Base-by-base conservation (phyloP, 2,113 vertebrate genomes). In the Pseudopipra pipra region DNA sequence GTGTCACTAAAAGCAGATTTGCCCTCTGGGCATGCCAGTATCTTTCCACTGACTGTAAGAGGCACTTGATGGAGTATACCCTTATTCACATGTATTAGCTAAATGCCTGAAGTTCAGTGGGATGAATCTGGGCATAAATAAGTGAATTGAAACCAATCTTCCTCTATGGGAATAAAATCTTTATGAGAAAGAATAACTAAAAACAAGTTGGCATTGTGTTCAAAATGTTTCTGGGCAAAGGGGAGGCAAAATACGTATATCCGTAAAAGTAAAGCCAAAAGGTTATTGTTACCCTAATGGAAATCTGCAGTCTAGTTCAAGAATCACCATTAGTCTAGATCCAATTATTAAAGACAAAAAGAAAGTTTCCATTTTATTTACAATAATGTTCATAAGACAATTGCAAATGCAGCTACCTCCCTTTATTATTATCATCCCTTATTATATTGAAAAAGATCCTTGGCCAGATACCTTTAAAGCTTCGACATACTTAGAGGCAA, bases 151-250 rank as follows among this genome's bases (percentile, higher is more conserved):
- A 90, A 71, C 31, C 24, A 87, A 51, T 52, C 18, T 66, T 78
- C 4, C 15, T 41, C 9, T 52, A 15, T 30, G 18, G 63, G 44
- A 77, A 27, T 7, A 61, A 93, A 65, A 3, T 3, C 33, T 54
- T 76, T 47, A 5, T 43, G 7, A 21, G n/a, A 74, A 93, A 77
- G 4, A 74, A 37, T 41, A 79, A 59, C 37, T 44, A 43, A 43
- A 81, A 74, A 0, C 25, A 61, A 56, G 4, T 66, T 70, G 65
- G 1, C 0, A 0, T 43, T 43, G 51, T 30, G 3, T 4, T 90
- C 21, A 87, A 72, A 73, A 71, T 56, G 9, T 52, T 79, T 59
- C 14, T 47, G 15, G 8, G 1, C 13, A 74, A 93, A 87, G 15
- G 59, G 6, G 10, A 87, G 73, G 5, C 1, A 70, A 77, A 93